Evolutionary conservation across 2,888 invertebrate genomes (phyloP), one percentile per base, ranked within the genome.

Genomic region (Lasioglossum figueresi): DNA sequence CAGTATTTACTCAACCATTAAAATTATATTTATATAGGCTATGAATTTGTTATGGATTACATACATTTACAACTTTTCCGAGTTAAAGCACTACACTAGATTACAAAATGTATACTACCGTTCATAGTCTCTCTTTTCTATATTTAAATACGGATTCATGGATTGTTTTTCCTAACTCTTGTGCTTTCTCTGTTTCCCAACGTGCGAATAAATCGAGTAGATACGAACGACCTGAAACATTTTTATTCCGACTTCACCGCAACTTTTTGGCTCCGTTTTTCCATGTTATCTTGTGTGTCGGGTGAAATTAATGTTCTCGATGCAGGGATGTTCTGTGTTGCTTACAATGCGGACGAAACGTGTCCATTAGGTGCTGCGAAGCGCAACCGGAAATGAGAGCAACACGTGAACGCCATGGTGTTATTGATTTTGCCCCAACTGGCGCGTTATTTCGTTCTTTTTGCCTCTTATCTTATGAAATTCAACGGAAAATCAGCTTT

Each of bases 401-500:
- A 92, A 93, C 90, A 90, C 86, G 88, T 90, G 91, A 91, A 85
- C 88, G 85, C 86, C 88, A 88, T 84, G 88, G 81, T 85, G 89
- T 91, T 83, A 91, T 93, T 92, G 92, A 92, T 93, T 88, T 88
- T 83, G 78, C 82, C 78, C 88, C 89, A 90, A 90, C 89, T 91
- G 91, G 90, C 91, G 89, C 87, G 82, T 85, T 87, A 83, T 91
- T 86, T 89, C 78, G 75, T 81, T 84, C 86, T 79, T 52, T 83
- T 14, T 48, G 16, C 31, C 43, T 23, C 27, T 16, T 63, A 48
- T 27, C 19, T 16, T 59, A 6, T 34, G 40, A 80, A 72, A 83
- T 85, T 70, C 63, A 43, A 19, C 23, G 4, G 19, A 34, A 76
- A 84, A 56, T 66, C 48, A 59, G 27, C 12, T 16, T 68, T 37